phyloP scores from a whole-genome alignment of 2,888 invertebrate genomes.

The Cheilosia vulpina region DNA sequence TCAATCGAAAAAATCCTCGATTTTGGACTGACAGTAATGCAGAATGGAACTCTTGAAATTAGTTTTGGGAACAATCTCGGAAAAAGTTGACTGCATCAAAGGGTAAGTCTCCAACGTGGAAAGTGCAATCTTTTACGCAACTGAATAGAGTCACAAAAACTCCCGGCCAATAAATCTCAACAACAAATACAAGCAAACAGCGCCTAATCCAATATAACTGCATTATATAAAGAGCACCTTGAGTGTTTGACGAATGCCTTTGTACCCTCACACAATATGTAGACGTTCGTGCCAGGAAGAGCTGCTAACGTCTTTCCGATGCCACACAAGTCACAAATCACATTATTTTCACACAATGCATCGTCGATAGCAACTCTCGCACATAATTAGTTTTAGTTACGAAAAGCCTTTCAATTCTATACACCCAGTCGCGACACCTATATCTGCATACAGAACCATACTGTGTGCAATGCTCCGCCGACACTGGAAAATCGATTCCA shows the following conservation, averaged over 20 bases:
- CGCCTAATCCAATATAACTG: not conserved
- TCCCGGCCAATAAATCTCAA: no score
- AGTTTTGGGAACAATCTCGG: no score
- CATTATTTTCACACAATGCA: conserved; percentile 23
- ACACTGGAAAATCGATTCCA: conserved; percentile 58
- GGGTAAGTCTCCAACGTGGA: no score
- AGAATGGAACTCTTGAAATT: no score
- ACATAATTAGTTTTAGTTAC: conserved; percentile 32
- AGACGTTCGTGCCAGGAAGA: not conserved
- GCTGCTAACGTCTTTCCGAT: not conserved
- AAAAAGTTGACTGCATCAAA: no score
- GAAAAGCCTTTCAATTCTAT: conserved; percentile 13
- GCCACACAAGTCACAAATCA: conserved; percentile 20
- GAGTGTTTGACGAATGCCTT: not conserved
- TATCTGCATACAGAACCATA: not conserved
- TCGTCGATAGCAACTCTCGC: conserved; percentile 15
- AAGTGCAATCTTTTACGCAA: no score
- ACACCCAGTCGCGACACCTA: conserved; percentile 1
- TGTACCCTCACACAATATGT: no score
- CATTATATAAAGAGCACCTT: conserved; percentile 17
- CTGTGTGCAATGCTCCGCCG: conserved; percentile 3
- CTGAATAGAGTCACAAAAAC: no score
- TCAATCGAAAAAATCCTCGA: no score
- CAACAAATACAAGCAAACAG: no score
- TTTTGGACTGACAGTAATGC: no score